Percentiles rank a stretch among this genome's conserved stretches.
phyloP scores from a whole-genome alignment of 1,140 invertebrate species.

The Pseudomyrmex cubaensis region DNA sequence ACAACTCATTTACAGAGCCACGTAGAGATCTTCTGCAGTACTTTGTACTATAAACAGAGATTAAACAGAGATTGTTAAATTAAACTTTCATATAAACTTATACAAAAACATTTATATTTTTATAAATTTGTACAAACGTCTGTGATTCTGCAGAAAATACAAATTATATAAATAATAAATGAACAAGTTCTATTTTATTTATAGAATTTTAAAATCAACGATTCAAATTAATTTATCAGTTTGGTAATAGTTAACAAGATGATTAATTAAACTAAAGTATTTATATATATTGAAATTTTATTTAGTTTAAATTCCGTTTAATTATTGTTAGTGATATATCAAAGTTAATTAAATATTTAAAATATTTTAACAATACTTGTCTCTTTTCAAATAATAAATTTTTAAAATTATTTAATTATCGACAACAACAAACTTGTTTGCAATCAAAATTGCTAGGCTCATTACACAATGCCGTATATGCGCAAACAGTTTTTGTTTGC shows the following conservation, averaged over 20 bases:
- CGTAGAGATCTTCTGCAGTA: neutral
- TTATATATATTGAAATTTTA: neutral
- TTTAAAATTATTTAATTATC: no score
- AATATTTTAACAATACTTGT: no score
- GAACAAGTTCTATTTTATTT: neutral
- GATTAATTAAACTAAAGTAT: no score
- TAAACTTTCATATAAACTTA: neutral
- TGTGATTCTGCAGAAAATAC: neutral
- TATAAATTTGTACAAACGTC: neutral
- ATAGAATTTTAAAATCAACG: neutral
- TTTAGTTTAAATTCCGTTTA: neutral
- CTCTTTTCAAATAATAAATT: neutral
- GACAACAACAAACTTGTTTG: no score
- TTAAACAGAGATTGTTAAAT: neutral
- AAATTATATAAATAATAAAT: neutral
- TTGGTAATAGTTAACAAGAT: no score
- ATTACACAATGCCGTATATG: no score
- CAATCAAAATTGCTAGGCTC: no score
- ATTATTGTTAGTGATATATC: no score
- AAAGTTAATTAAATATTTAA: no score
- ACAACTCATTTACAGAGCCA: neutral
- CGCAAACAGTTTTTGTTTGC: no score
- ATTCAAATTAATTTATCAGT: no score
- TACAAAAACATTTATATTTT: neutral
- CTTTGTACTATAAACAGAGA: neutral